Conservation (phyloP, 2,113 vertebrate genomes). For the Pteronura brasiliensis region DNA sequence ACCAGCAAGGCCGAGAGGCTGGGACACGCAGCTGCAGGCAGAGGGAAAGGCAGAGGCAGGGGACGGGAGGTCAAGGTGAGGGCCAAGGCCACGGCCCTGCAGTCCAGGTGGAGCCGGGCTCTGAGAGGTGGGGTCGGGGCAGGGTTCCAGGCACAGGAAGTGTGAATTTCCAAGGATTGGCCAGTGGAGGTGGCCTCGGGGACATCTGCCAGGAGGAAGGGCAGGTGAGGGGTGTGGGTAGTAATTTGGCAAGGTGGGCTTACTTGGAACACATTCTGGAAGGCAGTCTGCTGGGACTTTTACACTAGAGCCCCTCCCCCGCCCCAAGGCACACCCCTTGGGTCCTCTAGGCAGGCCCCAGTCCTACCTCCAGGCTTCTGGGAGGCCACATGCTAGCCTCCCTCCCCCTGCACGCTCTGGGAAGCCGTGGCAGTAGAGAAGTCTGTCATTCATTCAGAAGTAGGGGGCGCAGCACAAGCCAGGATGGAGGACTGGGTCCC, state of each 20-base stretch:
- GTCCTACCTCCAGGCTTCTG: neutral
- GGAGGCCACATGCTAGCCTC: neutral
- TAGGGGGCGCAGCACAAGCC: accelerated
- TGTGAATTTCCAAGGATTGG: neutral
- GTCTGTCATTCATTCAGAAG: neutral
- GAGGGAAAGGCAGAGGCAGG: neutral
- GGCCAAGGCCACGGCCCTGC: neutral
- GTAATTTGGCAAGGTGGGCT: neutral
- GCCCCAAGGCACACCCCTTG: accelerated
- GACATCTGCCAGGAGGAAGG: neutral
- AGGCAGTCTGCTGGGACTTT: neutral
- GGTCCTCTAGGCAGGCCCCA: neutral
- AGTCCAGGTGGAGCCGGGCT: neutral
- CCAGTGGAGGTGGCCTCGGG: neutral
- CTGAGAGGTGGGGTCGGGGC: too few species aligned
- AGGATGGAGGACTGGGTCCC: neutral
- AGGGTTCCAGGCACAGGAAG: neutral
- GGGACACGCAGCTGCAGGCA: neutral
- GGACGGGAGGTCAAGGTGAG: neutral
- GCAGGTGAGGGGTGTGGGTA: neutral
- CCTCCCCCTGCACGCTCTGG: neutral
- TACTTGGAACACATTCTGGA: neutral
- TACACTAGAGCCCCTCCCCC: neutral
- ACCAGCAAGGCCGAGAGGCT: accelerated
- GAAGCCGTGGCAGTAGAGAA: neutral